Percentiles rank a stretch among this genome's conserved stretches.
phyloP scores from a whole-genome alignment of 2,113 vertebrate genomes.

The Cavia porcellus region DNA sequence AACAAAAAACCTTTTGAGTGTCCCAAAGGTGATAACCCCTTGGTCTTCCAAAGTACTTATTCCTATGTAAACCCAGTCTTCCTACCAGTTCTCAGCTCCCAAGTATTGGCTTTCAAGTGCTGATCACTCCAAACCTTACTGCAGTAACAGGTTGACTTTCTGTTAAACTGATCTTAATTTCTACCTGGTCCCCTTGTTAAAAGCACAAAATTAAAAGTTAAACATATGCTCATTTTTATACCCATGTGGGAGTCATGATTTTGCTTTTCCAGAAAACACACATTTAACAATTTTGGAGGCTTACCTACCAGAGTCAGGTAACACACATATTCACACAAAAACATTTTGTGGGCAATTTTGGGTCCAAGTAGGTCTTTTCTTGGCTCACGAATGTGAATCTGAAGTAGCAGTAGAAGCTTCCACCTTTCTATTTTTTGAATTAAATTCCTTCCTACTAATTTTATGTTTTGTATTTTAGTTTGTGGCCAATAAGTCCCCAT shows the following conservation, averaged over 20 bases:
- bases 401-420: background rate
- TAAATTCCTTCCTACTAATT: background rate
- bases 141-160: background rate
- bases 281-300: background rate
- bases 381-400: background rate
- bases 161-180: background rate
- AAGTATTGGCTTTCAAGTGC: background rate
- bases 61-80: background rate
- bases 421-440: background rate
- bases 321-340: background rate
- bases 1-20: no score
- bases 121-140: background rate
- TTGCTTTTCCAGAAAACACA: constrained; percentile 37
- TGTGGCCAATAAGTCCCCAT: background rate
- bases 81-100: background rate
- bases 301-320: background rate
- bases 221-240: constrained; percentile 14
- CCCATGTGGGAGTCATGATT: background rate
- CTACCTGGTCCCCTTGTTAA: background rate
- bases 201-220: constrained; percentile 24
- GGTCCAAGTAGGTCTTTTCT: background rate
- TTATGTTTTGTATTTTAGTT: background rate
- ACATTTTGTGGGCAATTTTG: background rate
- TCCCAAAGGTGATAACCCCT: no score
- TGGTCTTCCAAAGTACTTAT: background rate